Evolutionary conservation across 1,140 invertebrate genomes (phyloP).

Genomic region (Drosophila pseudoananassae): DNA sequence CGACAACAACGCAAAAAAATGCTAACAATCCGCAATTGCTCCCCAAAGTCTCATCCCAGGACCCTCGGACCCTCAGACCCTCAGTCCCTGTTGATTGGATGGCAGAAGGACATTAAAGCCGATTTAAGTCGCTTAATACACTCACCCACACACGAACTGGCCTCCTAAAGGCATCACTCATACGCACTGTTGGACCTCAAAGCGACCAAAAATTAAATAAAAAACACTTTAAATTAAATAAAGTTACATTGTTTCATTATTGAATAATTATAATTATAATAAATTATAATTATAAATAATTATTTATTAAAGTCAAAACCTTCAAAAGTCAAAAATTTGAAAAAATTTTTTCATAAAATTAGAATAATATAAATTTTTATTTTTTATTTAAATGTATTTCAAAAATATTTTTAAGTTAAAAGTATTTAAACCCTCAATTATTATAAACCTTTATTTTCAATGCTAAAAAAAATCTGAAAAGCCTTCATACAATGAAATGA

Average conservation of each 20-base stretch:
- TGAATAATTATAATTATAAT: too few relatives aligned
- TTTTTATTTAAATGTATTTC: too few relatives aligned
- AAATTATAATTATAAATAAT: too few relatives aligned
- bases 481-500: conserved; percentile 72
- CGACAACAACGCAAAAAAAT: conserved; percentile 17
- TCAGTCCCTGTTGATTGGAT: neutral
- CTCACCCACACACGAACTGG: conserved; percentile 12
- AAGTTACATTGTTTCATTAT: neutral
- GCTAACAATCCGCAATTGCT: conserved; percentile 28
- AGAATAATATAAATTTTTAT: too few relatives aligned
- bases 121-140: conserved; percentile 63
- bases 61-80: conserved; percentile 4
- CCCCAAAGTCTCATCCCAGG: conserved; percentile 21
- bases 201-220: neutral
- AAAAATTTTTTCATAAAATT: too few relatives aligned
- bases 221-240: conserved; percentile 9
- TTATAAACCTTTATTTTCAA: conserved; percentile 13
- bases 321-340: too few relatives aligned
- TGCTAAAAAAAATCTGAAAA: conserved; percentile 58
- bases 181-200: neutral
- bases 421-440: too few relatives aligned
- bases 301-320: too few relatives aligned
- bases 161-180: conserved; percentile 15
- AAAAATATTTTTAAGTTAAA: too few relatives aligned
- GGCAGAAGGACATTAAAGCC: conserved; percentile 55